Evolutionary conservation across 2,113 vertebrate species (phyloP).

Genomic region (Saguinus midas): DNA sequence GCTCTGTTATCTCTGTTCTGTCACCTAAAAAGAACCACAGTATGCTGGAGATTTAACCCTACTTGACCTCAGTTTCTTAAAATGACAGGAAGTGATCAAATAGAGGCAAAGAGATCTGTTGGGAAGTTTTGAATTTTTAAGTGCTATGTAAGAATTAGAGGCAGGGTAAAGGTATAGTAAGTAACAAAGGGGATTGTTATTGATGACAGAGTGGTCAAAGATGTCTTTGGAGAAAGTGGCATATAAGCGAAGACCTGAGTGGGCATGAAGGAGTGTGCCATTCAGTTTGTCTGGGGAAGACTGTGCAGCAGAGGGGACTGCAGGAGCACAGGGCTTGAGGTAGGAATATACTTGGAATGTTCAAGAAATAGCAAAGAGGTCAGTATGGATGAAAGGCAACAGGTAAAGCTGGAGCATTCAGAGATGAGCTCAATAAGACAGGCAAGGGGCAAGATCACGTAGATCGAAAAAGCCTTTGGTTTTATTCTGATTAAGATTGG

Average conservation of each 20-base stretch:
- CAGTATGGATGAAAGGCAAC: not conserved
- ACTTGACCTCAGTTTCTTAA: not conserved
- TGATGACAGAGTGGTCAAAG: not conserved
- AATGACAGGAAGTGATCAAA: not conserved
- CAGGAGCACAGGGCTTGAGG: not conserved
- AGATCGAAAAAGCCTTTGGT: not conserved
- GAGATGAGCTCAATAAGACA: not conserved
- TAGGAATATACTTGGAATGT: not conserved
- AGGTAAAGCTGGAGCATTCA: not conserved
- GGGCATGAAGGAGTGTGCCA: not conserved
- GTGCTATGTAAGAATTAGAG: not conserved
- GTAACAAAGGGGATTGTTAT: not conserved
- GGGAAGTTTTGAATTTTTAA: not conserved
- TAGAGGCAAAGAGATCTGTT: not conserved
- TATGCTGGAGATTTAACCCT: not conserved
- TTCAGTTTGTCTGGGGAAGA: not conserved
- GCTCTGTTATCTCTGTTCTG: not conserved
- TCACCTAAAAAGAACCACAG: not conserved
- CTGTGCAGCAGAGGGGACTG: not conserved
- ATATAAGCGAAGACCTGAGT: not conserved
- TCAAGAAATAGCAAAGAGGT: not conserved
- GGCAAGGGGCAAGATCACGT: not conserved
- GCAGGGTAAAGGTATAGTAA: not conserved
- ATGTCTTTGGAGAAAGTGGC: not conserved
- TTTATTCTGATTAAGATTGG: not conserved